Conservation (phyloP, 2,888 invertebrate species). For the Pomacea canaliculata region DNA sequence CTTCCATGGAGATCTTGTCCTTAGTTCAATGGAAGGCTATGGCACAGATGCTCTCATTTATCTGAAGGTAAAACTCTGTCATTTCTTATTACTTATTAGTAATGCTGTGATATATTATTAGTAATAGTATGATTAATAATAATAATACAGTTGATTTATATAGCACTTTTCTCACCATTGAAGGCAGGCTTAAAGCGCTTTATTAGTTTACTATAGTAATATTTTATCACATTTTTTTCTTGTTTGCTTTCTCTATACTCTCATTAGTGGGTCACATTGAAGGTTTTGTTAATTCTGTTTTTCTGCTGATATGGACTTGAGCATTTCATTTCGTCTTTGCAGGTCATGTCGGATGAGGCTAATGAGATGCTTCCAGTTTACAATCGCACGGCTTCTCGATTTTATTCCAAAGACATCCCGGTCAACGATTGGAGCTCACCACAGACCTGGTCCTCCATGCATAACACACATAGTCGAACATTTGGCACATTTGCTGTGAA, state of each 20-base stretch:
- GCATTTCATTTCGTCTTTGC: constrained; percentile 35
- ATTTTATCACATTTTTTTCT: too few relatives aligned
- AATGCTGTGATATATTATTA: not conserved
- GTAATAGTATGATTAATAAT: too few relatives aligned
- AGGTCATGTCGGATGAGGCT: constrained; percentile 96
- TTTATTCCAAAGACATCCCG: constrained; percentile 82
- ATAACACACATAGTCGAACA: constrained; percentile 17
- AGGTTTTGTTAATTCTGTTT: too few relatives aligned
- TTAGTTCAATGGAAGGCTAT: constrained; percentile 94
- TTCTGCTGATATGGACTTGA: too few relatives aligned
- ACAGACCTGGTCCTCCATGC: constrained; percentile 22
- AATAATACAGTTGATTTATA: too few relatives aligned
- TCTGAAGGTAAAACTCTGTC: constrained; percentile 81
- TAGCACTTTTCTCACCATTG: too few relatives aligned
- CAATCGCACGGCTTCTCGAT: constrained; percentile 93
- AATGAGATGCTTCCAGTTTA: constrained; percentile 97
- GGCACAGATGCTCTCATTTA: constrained; percentile 98
- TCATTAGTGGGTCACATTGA: too few relatives aligned
- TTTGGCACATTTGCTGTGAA: too few relatives aligned
- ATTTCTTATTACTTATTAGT: not conserved
- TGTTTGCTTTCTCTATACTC: too few relatives aligned
- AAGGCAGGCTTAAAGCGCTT: too few relatives aligned
- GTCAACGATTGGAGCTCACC: constrained; percentile 85
- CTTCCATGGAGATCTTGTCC: constrained; percentile 95
- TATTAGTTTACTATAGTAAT: too few relatives aligned